Evolutionary conservation across 2,888 invertebrate species (phyloP), one percentile per base, ranked within the genome.

Genomic region (Coelinius sp.): DNA sequence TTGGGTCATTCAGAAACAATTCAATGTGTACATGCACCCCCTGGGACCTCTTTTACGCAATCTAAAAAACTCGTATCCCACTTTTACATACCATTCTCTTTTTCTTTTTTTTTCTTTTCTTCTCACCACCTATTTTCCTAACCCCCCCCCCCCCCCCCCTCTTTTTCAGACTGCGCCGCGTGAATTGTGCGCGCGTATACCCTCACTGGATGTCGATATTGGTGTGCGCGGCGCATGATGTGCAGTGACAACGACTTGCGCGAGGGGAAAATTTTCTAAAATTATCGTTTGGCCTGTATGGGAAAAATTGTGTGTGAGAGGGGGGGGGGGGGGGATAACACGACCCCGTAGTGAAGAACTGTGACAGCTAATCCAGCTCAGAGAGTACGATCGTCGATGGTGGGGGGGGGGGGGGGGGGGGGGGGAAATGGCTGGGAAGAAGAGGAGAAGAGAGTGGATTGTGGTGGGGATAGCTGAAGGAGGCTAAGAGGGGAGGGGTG

Each of bases 211-310:
- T 81, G 86, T 86, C 86, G 85, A 86, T 86, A 86, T 84, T 83
- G 80, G 81, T 82, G 83, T 86, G 86, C 86, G 86, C 86, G 79
- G 80, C 82, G 77, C 83, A 80, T 80, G 84, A 79, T 84, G 85
- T 84, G 86, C 86, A 83, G 80, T 82, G 79, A 84, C 80, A 78
- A 81, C 81, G 80, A 80, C 78, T 81, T 83, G 84, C 81, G 82
- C 82, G 80, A 81, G 79, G 84, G 25, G n/a, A 82, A 80, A 49
- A 49, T 14, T 17, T 7, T 85, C 85, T 85, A 85, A 85, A 85
- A 84, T 85, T 85, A 85, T 83, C 84, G 82, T 81, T 72, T 76
- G 77, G 77, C n/a, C 41, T 12, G 46, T 49, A 20, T 31, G 4
- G 31, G 31, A 4, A 31, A 31, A 2, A 10, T 12, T n/a, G 1